phyloP scores from a whole-genome alignment of 2,888 invertebrate species.

The Synergus laeviventris region DNA sequence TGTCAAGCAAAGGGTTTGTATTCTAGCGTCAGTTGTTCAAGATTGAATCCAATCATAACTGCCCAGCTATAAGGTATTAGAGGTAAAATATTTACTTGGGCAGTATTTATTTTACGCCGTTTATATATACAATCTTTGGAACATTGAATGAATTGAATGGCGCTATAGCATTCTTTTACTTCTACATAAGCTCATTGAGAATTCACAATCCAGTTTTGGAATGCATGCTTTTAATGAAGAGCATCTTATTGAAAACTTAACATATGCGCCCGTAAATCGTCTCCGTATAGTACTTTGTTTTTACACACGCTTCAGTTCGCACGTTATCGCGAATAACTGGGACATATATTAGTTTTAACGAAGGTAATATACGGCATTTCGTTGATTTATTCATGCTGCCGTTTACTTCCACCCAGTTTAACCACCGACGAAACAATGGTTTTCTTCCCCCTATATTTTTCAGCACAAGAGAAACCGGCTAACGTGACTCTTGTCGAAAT shows the following conservation, averaged over 20 bases:
- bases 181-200: background rate
- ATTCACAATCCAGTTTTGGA: slow-evolving; percentile 17
- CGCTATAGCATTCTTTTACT: background rate
- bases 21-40: slow-evolving; percentile 8
- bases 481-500: slow-evolving; percentile 26
- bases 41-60: slow-evolving; percentile 16
- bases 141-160: background rate
- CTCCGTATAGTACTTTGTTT: slow-evolving; percentile 26
- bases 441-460: slow-evolving; percentile 38
- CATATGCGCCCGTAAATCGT: slow-evolving; percentile 35
- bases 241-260: slow-evolving; percentile 31
- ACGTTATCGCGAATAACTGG: slow-evolving; percentile 72
- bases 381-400: slow-evolving; percentile 36
- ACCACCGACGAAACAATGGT: slow-evolving; percentile 35
- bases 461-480: slow-evolving; percentile 36
- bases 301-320: slow-evolving; percentile 26
- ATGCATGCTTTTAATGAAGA: slow-evolving; percentile 26
- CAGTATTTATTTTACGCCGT: background rate
- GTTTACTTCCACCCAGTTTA: slow-evolving; percentile 34
- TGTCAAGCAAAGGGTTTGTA: slow-evolving; percentile 6
- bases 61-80: background rate
- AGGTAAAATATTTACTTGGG: background rate
- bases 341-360: slow-evolving; percentile 74
- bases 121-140: background rate
- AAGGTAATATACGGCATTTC: slow-evolving; percentile 56